Conservation (phyloP, 2,888 invertebrate species). For the Callinectes sapidus region DNA sequence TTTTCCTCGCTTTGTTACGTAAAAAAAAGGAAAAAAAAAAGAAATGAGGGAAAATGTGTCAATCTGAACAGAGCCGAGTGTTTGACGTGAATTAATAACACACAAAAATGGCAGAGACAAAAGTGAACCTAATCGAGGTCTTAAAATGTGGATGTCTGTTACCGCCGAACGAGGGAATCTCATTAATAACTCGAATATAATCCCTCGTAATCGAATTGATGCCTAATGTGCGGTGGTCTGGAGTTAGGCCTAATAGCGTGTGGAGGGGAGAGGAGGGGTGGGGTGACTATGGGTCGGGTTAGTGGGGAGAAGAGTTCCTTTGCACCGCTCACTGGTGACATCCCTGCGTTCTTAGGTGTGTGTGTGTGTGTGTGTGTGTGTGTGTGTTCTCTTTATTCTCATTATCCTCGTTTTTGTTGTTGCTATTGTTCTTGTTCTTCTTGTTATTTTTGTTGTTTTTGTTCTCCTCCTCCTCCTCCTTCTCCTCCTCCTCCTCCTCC, state of each 20-base stretch:
- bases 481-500: neutral
- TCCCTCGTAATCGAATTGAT: conserved; percentile 29
- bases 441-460: neutral
- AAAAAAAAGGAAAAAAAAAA: no score
- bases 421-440: neutral
- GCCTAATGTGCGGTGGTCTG: neutral
- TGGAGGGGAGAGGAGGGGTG: neutral
- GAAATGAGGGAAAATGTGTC: neutral
- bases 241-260: neutral
- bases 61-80: neutral
- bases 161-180: neutral
- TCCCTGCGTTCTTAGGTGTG: neutral
- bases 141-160: conserved; percentile 3
- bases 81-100: neutral
- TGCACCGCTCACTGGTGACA: neutral
- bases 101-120: neutral
- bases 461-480: neutral
- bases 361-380: neutral
- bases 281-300: neutral
- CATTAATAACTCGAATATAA: conserved; percentile 26
- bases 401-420: neutral
- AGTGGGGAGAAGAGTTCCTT: neutral
- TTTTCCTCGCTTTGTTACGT: no score
- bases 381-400: neutral
- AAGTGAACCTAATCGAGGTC: neutral